phyloP scores from a whole-genome alignment of 2,888 invertebrate species.

The Ephialtes manifestator region DNA sequence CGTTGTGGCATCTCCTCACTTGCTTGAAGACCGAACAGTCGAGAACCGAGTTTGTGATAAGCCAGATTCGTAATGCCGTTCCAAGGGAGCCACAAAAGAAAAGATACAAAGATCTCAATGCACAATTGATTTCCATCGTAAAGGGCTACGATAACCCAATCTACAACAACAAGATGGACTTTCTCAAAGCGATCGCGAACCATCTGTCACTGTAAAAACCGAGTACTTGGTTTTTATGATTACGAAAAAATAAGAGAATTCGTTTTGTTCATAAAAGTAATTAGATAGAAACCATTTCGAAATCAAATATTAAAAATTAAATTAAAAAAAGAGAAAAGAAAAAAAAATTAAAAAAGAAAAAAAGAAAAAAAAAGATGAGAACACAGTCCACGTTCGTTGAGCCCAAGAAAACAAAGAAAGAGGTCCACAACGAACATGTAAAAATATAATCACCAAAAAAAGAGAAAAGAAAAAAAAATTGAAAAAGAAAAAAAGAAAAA shows the following conservation, averaged over 20 bases:
- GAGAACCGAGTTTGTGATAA: constrained; percentile 5
- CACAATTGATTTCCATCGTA: neutral
- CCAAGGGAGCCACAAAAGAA: constrained; percentile 6
- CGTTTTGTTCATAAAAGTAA: too few species aligned
- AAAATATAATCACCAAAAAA: too few species aligned
- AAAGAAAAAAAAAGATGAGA: too few species aligned
- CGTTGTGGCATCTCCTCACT: constrained; percentile 2
- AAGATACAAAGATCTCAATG: constrained; percentile 6
- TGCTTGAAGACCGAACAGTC: constrained; percentile 8
- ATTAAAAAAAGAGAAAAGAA: too few species aligned
- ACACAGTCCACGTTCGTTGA: too few species aligned
- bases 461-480: too few species aligned
- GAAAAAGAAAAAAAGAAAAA: too few species aligned
- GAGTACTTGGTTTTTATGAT: neutral
- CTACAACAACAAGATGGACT: constrained; percentile 11
- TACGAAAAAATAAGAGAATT: neutral
- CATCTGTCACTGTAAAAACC: neutral
- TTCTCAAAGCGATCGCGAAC: constrained; percentile 5
- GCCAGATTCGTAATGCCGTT: constrained; percentile 8
- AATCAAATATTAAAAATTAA: too few species aligned
- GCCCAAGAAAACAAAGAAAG: too few species aligned
- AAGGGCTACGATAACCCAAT: neutral
- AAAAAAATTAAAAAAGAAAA: too few species aligned
- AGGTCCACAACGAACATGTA: too few species aligned
- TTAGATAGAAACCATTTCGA: too few species aligned